Base-by-base conservation (phyloP, 2,888 invertebrate species). In the Silvanus unidentatus region DNA sequence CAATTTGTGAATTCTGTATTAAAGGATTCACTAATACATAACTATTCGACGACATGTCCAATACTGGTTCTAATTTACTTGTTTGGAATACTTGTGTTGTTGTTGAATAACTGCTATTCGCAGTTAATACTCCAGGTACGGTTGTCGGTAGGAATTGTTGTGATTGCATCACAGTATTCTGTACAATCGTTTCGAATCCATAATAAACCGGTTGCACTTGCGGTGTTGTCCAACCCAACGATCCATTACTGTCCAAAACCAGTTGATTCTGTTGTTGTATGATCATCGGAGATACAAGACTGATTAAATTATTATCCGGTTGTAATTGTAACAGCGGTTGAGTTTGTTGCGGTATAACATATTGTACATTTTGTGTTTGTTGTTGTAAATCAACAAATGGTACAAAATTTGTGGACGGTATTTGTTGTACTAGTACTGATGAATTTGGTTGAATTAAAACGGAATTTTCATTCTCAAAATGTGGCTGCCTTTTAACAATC, bases 101-200 rank as follows among this genome's bases (percentile, higher is more conserved):
- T 12, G 89, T 87, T 12, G 86, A 86, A 65, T 88, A 89, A 64
- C 88, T 88, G 60, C 88, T 88, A 60, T 86, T 86, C 58, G 86
- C 84, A 43, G 88, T 85, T 22, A 88, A 74, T 2, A 88, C 83
- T 36, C 88, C 88, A 49, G 86, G 87, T 75, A 88, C 83, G 3
- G 87, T 82, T 1, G 86, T 86, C 2, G 88, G 84, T 11, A 89
- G 82, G 64, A 88, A 88, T 63, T 89, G 89, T 64, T 88, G 88
- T 14, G 88, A 88, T n/a, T 87, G 87, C 88, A 89, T 88, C 0
- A 89, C 88, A 2, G 89, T 89, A 62, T 89, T 90, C 68, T 88
- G 88, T 2, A 90, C 89, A 43, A 89, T 88, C 0, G 89, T 89
- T 72, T 90, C 89, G 51, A 89, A 74, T 1, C 88, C 88, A 58